Percentiles rank a stretch among this genome's conserved stretches.
phyloP scores from a whole-genome alignment of 1,140 invertebrate genomes.

The Drosophila mauritiana region DNA sequence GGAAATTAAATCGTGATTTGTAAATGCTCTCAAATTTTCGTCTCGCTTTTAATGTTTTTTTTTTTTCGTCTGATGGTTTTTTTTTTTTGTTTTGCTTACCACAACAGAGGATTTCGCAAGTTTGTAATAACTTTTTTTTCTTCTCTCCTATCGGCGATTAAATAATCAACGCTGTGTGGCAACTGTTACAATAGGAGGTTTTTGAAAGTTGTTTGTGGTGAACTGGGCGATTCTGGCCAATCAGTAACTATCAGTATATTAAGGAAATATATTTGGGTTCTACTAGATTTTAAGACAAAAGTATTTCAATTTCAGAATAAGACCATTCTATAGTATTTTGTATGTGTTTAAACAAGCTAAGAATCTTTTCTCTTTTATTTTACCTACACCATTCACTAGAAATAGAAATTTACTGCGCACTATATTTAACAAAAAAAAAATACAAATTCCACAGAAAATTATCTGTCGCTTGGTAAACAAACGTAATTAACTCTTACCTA shows the following conservation, averaged over 20 bases:
- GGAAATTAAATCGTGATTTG: constrained; percentile 81
- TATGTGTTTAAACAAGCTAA: too few relatives aligned
- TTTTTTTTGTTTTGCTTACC: constrained; percentile 28
- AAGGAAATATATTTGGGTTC: too few relatives aligned
- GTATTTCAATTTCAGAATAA: too few relatives aligned
- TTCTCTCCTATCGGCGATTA: constrained; percentile 58
- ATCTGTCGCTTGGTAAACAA: too few relatives aligned
- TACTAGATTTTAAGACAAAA: too few relatives aligned
- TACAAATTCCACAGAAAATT: not conserved
- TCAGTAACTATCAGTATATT: not conserved
- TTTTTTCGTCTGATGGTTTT: not conserved
- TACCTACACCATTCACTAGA: not conserved
- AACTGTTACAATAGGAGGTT: constrained; percentile 49
- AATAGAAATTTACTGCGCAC: not conserved
- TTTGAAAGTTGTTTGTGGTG: constrained; percentile 34
- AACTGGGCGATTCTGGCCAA: constrained; percentile 28
- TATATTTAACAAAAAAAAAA: too few relatives aligned
- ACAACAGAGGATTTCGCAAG: constrained; percentile 63
- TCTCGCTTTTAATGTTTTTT: constrained; percentile 52
- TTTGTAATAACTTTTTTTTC: constrained; percentile 72
- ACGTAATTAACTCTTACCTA: not conserved
- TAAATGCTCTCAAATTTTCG: constrained; percentile 81
- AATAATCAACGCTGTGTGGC: constrained; percentile 73
- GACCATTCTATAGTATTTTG: too few relatives aligned
- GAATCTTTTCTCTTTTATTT: not conserved